Evolutionary conservation across 2,113 vertebrate species (phyloP), one percentile per base, ranked within the genome.

Genomic region (Edolisoma coerulescens): DNA sequence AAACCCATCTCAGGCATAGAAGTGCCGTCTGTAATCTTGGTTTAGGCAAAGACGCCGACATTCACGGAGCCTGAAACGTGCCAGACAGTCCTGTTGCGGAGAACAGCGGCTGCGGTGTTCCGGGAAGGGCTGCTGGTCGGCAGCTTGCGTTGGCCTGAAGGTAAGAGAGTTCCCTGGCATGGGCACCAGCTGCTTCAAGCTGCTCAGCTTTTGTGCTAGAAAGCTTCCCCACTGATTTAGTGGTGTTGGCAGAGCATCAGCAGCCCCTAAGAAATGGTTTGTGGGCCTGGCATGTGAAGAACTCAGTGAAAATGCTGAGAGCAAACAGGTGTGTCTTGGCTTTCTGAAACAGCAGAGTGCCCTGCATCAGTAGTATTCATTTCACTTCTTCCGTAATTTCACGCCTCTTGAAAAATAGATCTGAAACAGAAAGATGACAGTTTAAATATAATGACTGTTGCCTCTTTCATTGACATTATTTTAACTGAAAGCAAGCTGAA

Each of bases 41-140:
- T 69, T 61, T 41, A 39, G 32, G 35, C n/a, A 41, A 39, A 47
- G 37, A 28, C 9, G 4, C 10, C 0, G 13, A 37, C 33, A 0
- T 59, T 75, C 0, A 0, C 17, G 41, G 52, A 73, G 33, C 8
- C 35, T 47, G 49, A 47, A 50, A 47, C 0, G 0, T 54, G 44
- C 39, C 16, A 42, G 57, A 59, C 33, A 64, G 21, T 50, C 35
- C 67, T n/a, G 56, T 27, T 26, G 65, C 0, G 3, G 35, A 12
- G 37, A 39, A 2, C 1, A 10, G 42, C 0, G 2, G 23, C 47
- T 30, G 30, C 0, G 0, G 27, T 33, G 37, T 56, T 78, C 26
- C 3, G 4, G 27, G 17, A 20, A 37, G 8, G 27, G 45, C 42
- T 78, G 56, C 28, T 2, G 3, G 1, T 6, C 1, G 0, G 11